These are phyloP conservation scores for Gasteruption jaculator DNA, from an alignment of 2,888 invertebrate species.

Conservation along the genomic window DNA sequence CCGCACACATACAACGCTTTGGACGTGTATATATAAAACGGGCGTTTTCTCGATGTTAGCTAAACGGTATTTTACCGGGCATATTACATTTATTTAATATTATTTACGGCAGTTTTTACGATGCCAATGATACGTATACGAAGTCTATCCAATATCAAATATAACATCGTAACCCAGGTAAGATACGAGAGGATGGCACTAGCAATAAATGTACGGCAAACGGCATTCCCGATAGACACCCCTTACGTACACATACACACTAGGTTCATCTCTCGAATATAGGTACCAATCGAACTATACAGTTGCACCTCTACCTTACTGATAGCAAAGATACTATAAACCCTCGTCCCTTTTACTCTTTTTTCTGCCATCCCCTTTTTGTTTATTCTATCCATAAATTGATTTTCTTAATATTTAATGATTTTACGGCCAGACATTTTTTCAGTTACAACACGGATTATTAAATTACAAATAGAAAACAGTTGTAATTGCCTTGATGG, in stretches of 20 bases:
- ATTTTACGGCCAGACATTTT: too few species aligned
- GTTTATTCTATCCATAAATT: too few species aligned
- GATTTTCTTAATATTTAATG: too few species aligned
- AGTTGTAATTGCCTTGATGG: too few species aligned
- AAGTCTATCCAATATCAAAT: conserved; percentile 51
- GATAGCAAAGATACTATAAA: too few species aligned
- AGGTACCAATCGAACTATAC: conserved; percentile 31
- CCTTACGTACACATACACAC: conserved; percentile 30
- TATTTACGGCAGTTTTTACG: conserved; percentile 50
- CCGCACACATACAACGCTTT: too few species aligned
- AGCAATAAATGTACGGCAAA: conserved; percentile 51
- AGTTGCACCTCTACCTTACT: conserved; percentile 17
- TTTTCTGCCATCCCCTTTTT: too few species aligned
- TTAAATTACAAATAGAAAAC: too few species aligned
- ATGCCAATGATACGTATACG: conserved; percentile 49
- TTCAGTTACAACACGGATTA: too few species aligned
- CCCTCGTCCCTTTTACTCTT: too few species aligned
- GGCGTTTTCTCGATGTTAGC: conserved; percentile 20
- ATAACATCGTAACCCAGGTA: conserved; percentile 48
- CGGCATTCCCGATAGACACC: conserved; percentile 47
- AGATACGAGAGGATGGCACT: conserved; percentile 36
- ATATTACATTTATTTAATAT: conserved; percentile 52
- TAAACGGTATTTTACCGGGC: conserved; percentile 45
- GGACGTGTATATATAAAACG: too few species aligned
- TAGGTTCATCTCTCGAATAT: conserved; percentile 26